Base-by-base conservation (phyloP, 1,140 invertebrate genomes). In the Berghia stephanieae region DNA sequence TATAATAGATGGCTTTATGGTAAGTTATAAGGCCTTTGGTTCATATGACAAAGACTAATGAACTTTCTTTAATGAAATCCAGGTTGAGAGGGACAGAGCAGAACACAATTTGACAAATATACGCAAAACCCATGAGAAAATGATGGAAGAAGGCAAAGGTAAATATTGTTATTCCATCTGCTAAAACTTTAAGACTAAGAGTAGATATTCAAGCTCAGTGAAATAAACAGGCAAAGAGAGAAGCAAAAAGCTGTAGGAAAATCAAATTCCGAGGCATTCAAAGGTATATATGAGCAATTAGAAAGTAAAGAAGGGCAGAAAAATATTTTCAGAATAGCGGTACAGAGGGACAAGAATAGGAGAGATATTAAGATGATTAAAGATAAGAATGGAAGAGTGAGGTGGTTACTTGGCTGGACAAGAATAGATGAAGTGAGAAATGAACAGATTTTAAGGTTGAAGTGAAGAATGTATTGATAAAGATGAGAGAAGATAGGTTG, bases 51-150 rank as follows among this genome's bases (percentile, higher is more conserved):
- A 55, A 24, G 18, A 13, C 18, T 27, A 55, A 21, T 46, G 36
- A 72, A n/a, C n/a, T 72, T 55, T n/a, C 13, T n/a, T 34, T n/a
- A 57, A 38, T 13, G 27, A 24, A 97, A 4, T 55, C 31, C 36
- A 76, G 88, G 92, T 92, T 80, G 94, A 95, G 82, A 91, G 95
- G 57, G 91, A 91, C 43, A 90, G 93, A 52, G 94, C 93, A 81
- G 95, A 96, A 83, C 92, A 93, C 46, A 95, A 94, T 77, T 91
- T 96, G 70, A 93, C 93, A 42, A 93, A 93, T 78, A 93, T 97
- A 77, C 89, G 93, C 21, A 94, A 95, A 87, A 93, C 94, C 13
- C 94, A 96, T 84, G 95, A 95, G 86, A 91, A 92, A 86, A 91
- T 93, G 77, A 92, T 92, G 46, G 91, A 92, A 44, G 93, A 94